phyloP scores from a whole-genome alignment of 2,113 vertebrate genomes.

The Lophius piscatorius region DNA sequence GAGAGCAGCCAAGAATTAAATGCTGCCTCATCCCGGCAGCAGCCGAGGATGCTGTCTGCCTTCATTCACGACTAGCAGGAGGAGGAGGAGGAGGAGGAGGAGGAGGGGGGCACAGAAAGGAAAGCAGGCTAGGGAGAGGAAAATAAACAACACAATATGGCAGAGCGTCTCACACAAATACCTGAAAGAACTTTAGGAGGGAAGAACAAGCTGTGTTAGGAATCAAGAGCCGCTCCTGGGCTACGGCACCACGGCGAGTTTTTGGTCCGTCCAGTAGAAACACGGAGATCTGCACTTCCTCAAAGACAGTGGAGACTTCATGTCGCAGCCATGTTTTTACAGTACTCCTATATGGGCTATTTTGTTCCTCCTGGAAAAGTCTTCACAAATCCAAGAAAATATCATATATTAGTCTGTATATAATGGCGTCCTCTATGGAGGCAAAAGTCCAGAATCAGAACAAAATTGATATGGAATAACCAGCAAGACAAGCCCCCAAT shows the following conservation, averaged over 20 bases:
- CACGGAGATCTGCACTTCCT: slow-evolving; percentile 48
- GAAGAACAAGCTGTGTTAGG: slow-evolving; percentile 23
- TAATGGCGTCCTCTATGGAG: no score
- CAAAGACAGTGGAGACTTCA: slow-evolving; percentile 29
- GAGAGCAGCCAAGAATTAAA: slow-evolving; percentile 83
- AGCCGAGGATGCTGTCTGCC: slow-evolving; percentile 74
- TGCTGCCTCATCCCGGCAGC: slow-evolving; percentile 80
- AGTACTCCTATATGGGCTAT: not conserved
- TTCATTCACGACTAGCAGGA: slow-evolving; percentile 72
- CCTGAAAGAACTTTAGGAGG: slow-evolving; percentile 19
- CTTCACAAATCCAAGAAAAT: not conserved
- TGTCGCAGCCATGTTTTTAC: slow-evolving; percentile 23
- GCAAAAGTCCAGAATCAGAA: no score
- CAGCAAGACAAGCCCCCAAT: no score
- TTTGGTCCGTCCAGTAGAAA: slow-evolving; percentile 34
- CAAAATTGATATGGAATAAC: no score
- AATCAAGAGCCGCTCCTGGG: slow-evolving; percentile 19
- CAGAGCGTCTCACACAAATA: slow-evolving; percentile 48
- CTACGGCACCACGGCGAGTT: not conserved
- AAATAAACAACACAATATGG: slow-evolving; percentile 23
- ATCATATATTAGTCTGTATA: slow-evolving; percentile 9
- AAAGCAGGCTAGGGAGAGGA: slow-evolving; percentile 19
- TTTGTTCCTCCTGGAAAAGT: no score
- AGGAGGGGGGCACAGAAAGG: slow-evolving; percentile 36
- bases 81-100: no score